These are phyloP conservation scores for Acrocephalus kingi DNA, from an alignment of 2,113 vertebrate species.

Conservation along the genomic window DNA sequence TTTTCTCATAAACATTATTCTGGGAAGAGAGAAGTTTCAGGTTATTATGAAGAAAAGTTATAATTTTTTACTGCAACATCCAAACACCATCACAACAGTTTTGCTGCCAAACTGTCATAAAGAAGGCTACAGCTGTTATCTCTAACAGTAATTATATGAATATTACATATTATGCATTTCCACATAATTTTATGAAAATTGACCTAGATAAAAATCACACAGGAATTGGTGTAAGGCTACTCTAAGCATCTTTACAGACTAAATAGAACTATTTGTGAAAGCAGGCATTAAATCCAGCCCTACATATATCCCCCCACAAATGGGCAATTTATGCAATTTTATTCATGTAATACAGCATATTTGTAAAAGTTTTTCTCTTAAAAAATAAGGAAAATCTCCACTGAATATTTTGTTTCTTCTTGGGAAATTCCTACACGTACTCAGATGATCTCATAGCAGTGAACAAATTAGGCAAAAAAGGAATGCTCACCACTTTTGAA, in stretches of 20 bases:
- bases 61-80: neutral
- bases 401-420: neutral
- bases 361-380: neutral
- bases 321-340: neutral
- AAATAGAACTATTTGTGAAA: neutral
- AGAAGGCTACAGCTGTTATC: neutral
- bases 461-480: neutral
- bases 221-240: neutral
- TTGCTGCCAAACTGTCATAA: neutral
- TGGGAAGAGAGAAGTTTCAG: neutral
- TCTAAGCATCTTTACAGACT: neutral
- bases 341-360: neutral
- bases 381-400: neutral
- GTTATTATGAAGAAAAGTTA: neutral
- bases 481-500: neutral
- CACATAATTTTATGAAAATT: neutral
- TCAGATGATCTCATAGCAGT: neutral
- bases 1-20: neutral
- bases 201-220: neutral
- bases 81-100: neutral
- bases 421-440: neutral
- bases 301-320: accelerated
- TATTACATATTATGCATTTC: neutral
- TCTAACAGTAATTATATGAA: neutral
- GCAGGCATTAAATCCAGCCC: neutral